Conservation (phyloP, 1,140 invertebrate genomes). For the Sycophaga agraensis region DNA sequence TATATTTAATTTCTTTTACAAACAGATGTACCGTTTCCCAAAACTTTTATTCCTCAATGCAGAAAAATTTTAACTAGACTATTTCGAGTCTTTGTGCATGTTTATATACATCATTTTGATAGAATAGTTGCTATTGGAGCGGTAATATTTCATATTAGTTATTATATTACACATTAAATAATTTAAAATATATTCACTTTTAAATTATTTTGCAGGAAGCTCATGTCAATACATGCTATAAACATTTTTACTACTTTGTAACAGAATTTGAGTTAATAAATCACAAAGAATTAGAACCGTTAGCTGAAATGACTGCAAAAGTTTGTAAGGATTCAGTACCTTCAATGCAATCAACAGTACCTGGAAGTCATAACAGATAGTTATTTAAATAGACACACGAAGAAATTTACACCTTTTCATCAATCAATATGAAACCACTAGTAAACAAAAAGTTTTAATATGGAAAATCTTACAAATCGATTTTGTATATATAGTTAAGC, state of each 20-base stretch:
- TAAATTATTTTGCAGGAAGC: slow-evolving; percentile 72
- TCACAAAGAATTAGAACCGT: slow-evolving; percentile 84
- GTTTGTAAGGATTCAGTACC: slow-evolving; percentile 64
- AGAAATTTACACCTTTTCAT: no score
- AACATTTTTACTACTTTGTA: slow-evolving; percentile 96
- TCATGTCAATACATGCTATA: slow-evolving; percentile 95
- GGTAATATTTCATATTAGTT: no score
- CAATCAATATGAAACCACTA: no score
- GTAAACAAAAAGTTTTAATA: background rate
- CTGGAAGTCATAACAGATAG: slow-evolving; percentile 44
- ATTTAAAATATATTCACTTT: background rate
- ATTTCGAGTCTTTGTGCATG: slow-evolving; percentile 94
- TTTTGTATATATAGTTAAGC: slow-evolving; percentile 20
- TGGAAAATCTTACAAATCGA: slow-evolving; percentile 3
- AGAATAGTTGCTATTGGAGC: no score
- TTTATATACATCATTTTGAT: slow-evolving; percentile 97
- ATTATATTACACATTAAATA: background rate
- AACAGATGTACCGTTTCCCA: slow-evolving; percentile 84
- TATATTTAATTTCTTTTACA: slow-evolving; percentile 37
- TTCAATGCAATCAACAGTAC: slow-evolving; percentile 34
- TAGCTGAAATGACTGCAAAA: slow-evolving; percentile 74
- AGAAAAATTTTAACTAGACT: slow-evolving; percentile 88
- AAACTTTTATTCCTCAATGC: slow-evolving; percentile 76
- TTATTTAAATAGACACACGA: slow-evolving; percentile 30
- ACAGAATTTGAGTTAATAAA: slow-evolving; percentile 85